These are phyloP conservation scores for Palythoa grandis DNA, from an alignment of 92 coral and sea anemone genomes.

Conservation along the genomic window DNA sequence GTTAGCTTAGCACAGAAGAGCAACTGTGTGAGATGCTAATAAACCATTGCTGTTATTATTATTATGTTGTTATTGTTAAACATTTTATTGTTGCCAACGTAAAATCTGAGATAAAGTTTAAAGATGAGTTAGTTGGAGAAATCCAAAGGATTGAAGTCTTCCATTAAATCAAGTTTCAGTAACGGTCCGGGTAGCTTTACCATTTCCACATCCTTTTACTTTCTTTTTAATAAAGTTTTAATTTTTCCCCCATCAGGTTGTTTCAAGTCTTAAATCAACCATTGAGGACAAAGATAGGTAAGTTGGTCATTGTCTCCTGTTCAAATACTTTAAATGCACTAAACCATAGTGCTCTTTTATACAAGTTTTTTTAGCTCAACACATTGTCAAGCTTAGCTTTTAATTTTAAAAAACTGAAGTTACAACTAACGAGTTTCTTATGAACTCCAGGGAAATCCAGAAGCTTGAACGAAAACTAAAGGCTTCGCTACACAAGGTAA, in stretches of 20 bases:
- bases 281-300: constrained; percentile 90
- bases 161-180: too few relatives aligned
- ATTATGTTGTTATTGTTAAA: too few relatives aligned
- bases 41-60: too few relatives aligned
- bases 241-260: constrained; percentile 54
- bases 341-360: constrained; percentile 9
- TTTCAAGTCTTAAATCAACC: constrained; percentile 64
- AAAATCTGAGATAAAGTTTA: neutral
- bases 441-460: constrained; percentile 81
- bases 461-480: constrained; percentile 89
- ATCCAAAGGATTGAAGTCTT: neutral
- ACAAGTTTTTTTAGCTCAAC: too few relatives aligned
- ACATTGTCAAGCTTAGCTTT: neutral
- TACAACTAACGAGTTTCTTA: neutral
- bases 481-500: constrained; percentile 85
- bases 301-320: neutral
- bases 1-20: too few relatives aligned
- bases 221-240: neutral
- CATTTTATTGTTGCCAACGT: too few relatives aligned
- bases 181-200: neutral
- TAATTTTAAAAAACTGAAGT: neutral
- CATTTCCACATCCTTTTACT: neutral
- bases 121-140: neutral
- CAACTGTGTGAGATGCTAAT: too few relatives aligned
- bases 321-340: constrained; percentile 48